A percentile compares a stretch with the other conserved stretches of the same genome.
Conservation (phyloP, 2,888 invertebrate genomes). For the Phengaris arion region DNA sequence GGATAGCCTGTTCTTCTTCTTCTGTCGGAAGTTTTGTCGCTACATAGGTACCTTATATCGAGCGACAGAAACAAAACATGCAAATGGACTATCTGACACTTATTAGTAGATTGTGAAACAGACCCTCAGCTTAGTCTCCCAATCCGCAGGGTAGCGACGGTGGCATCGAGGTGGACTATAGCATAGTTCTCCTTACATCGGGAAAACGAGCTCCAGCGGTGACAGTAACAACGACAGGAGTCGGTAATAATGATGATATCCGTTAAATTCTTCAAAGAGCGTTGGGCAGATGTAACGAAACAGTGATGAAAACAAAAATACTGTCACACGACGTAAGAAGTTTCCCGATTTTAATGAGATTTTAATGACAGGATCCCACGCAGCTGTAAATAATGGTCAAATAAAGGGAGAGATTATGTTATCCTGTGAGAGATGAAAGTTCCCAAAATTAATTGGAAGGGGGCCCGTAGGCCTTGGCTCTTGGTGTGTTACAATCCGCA, state of each 20-base stretch:
- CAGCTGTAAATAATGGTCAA: constrained; percentile 20
- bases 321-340: background rate
- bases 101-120: too few relatives aligned
- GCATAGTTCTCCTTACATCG: background rate
- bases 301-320: constrained; percentile 1
- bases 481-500: background rate
- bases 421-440: constrained; percentile 9
- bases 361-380: constrained; percentile 17
- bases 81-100: too few relatives aligned
- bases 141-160: too few relatives aligned
- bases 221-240: background rate
- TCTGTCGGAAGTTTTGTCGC: too few relatives aligned
- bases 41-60: too few relatives aligned
- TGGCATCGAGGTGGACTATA: background rate
- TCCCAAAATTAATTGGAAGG: background rate
- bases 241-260: background rate
- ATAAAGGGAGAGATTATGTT: constrained; percentile 8
- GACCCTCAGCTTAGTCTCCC: too few relatives aligned
- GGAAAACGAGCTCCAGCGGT: background rate
- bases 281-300: background rate
- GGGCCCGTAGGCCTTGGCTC: background rate
- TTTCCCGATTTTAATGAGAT: constrained; percentile 17
- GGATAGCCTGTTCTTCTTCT: too few relatives aligned
- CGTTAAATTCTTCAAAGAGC: constrained; percentile 14
- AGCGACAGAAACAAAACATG: too few relatives aligned